Evolutionary conservation across 2,888 invertebrate species (phyloP), one percentile per base, ranked within the genome.

Genomic region (Criorhina ranunculi): DNA sequence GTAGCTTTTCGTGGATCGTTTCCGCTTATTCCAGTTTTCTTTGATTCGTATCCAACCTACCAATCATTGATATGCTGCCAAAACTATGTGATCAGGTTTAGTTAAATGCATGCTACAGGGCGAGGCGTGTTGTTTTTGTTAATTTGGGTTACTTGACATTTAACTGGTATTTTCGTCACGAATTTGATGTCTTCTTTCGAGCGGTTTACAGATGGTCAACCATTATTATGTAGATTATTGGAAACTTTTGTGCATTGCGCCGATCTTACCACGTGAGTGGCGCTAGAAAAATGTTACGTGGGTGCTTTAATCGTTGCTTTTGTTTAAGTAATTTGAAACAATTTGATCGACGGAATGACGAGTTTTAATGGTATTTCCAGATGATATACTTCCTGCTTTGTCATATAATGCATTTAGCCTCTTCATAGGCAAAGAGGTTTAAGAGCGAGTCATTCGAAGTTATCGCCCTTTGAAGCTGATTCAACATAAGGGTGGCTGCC

Each of bases 51-150:
- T 1, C 19, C 33, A 17, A 33, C 15, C 15, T 29, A 24, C 8
- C 11, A 40, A 29, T 35, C 46, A 76, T 51, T 69, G 59, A 59
- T 75, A 40, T 76, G 76, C 72, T 76, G 76, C 72, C 73, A 66
- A 66, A 59, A 46, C 55, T 59, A 53, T 73, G 64, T 72, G 77
- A 73, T 62, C 60, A 24, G 67, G 64, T 76, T 76, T 37, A 53
- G 64, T 62, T 40, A 66, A n/a, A 42, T 33, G 17, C 31, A 67
- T 7, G 35, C 37, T 29, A 59, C 33, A 44, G 12, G 8, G n/a
- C 12, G 33, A 31, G 33, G 35, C 24, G 44, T 33, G 19, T 17
- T 55, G 57, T n/a, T 12, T n/a, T 17, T 29, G 5, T 3, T 44
- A 12, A 15, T 9, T n/a, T 35, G 60, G 24, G 55, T 51, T 59